Percentiles rank a stretch among this genome's conserved stretches.
phyloP scores from a whole-genome alignment of 2,888 invertebrate species.

The Caradrina clavipalpis region DNA sequence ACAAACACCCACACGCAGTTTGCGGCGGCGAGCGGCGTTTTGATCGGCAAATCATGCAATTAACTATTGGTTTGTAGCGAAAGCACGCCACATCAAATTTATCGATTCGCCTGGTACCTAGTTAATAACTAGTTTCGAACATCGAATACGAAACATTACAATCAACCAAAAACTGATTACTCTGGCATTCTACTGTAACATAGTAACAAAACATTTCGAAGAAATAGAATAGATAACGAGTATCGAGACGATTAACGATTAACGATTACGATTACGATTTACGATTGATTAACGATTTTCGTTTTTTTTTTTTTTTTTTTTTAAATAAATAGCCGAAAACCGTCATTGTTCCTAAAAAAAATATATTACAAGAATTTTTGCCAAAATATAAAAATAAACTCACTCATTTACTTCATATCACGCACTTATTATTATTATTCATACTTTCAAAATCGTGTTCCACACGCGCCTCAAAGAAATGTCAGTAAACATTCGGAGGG shows the following conservation, averaged over 20 bases:
- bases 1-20: background rate
- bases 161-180: background rate
- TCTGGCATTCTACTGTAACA: no score
- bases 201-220: background rate
- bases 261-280: no score
- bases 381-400: background rate
- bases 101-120: no score
- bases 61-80: background rate
- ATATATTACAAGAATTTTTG: background rate
- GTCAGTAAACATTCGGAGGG: no score
- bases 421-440: no score
- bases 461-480: no score
- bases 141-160: background rate
- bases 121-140: background rate
- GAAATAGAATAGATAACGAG: background rate
- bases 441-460: no score
- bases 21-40: background rate
- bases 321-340: background rate
- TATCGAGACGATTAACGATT: no score
- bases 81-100: background rate
- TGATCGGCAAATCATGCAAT: conserved; percentile 1
- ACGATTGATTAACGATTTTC: no score
- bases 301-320: no score
- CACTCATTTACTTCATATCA: no score
- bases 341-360: background rate